A percentile compares a stretch with the other conserved stretches of the same genome.
phyloP scores from a whole-genome alignment of 2,113 vertebrate species.

The Anhinga rufa region DNA sequence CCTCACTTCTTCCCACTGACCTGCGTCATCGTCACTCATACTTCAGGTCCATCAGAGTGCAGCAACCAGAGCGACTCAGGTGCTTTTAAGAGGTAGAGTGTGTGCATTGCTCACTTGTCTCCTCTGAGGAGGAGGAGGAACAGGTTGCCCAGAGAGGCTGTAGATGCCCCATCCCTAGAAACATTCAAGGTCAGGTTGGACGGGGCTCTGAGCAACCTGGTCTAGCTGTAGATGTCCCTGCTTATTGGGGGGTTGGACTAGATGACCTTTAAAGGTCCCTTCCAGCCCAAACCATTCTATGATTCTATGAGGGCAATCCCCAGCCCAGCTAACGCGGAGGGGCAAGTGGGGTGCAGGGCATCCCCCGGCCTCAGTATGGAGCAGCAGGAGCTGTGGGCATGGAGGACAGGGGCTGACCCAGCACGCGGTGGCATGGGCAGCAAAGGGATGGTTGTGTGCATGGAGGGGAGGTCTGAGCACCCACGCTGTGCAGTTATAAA shows the following conservation, averaged over 20 bases:
- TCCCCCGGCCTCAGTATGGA: rapidly evolving
- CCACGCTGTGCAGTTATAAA: background rate
- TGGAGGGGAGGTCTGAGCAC: background rate
- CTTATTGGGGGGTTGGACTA: background rate
- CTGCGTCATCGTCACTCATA: background rate
- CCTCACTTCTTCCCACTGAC: background rate
- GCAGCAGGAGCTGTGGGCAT: background rate
- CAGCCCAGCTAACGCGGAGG: background rate
- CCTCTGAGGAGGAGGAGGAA: background rate
- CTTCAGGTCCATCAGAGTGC: background rate
- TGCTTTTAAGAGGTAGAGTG: background rate
- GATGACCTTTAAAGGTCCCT: background rate
- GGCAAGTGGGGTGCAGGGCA: background rate
- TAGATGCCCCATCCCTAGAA: background rate
- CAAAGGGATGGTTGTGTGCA: background rate
- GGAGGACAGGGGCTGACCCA: background rate
- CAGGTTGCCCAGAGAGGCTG: background rate
- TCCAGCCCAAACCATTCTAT: background rate
- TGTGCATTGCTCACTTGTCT: background rate
- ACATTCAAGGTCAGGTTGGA: background rate
- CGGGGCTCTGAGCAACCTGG: background rate
- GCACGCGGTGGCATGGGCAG: rapidly evolving
- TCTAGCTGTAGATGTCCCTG: background rate
- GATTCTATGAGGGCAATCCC: background rate
- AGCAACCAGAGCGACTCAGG: rapidly evolving